Conservation (phyloP, 2,797 vertebrate genomes). For the Odontamblyopus lacepedii region DNA sequence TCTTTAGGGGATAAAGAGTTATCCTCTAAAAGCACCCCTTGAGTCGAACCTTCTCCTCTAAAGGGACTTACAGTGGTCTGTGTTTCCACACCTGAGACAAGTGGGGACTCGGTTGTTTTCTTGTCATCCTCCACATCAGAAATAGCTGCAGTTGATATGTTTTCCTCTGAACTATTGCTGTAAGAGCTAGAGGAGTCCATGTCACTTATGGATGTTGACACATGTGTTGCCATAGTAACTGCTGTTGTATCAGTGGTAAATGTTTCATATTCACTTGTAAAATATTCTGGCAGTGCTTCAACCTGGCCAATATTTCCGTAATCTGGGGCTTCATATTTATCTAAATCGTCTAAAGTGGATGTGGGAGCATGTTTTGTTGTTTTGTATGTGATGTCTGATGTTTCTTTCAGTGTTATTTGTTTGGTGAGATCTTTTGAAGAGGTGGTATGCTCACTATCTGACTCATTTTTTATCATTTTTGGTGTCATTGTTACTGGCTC, state of each 20-base stretch:
- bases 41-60: slow-evolving; percentile 30
- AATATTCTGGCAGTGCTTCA: slow-evolving; percentile 19
- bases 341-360: not conserved
- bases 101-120: slow-evolving; percentile 20
- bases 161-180: slow-evolving; percentile 43
- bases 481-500: slow-evolving; percentile 11
- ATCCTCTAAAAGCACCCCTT: slow-evolving; percentile 28
- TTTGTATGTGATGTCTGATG: slow-evolving; percentile 8
- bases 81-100: not conserved
- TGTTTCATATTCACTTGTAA: slow-evolving; percentile 21
- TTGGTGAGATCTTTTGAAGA: slow-evolving; percentile 12
- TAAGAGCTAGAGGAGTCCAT: slow-evolving; percentile 31
- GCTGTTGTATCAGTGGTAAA: slow-evolving; percentile 15
- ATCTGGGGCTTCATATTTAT: slow-evolving; percentile 15
- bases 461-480: slow-evolving; percentile 16
- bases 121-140: slow-evolving; percentile 11
- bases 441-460: not conserved
- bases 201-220: slow-evolving; percentile 3
- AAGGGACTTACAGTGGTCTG: slow-evolving; percentile 21
- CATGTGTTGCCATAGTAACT: slow-evolving; percentile 18
- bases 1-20: slow-evolving; percentile 39
- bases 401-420: slow-evolving; percentile 17
- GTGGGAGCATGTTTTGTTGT: slow-evolving; percentile 4
- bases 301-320: not conserved
- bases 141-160: slow-evolving; percentile 10